A percentile compares a stretch with the other conserved stretches of the same genome.
Conservation (phyloP, 2,888 invertebrate species). For the Galerucella pusilla region DNA sequence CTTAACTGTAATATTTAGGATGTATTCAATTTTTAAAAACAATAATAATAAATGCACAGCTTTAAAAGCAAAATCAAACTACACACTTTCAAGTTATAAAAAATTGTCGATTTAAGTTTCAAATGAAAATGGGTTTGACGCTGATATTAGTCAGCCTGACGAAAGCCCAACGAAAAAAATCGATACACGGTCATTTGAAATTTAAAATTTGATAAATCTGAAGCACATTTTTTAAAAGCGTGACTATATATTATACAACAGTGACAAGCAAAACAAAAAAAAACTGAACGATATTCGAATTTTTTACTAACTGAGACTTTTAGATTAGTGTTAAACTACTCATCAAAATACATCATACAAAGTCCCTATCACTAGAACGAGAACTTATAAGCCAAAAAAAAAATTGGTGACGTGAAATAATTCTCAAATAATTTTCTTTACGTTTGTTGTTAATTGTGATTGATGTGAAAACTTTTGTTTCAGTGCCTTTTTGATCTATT, state of each 20-base stretch:
- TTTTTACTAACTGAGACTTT: conserved; percentile 51
- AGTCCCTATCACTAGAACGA: conserved; percentile 5
- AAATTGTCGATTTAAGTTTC: neutral
- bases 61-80: neutral
- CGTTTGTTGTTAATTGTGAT: neutral
- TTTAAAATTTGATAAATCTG: neutral
- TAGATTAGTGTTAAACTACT: conserved; percentile 48
- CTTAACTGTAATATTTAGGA: neutral
- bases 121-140: neutral
- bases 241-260: conserved; percentile 2
- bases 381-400: conserved; percentile 13
- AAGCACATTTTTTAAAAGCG: conserved; percentile 20
- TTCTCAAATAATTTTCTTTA: neutral
- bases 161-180: neutral
- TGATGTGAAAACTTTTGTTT: neutral
- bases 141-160: neutral
- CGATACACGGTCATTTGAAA: neutral
- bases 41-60: conserved; percentile 1
- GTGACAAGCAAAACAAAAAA: conserved; percentile 11
- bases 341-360: conserved; percentile 8
- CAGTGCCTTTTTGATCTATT: conserved; percentile 2
- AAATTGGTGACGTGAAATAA: conserved; percentile 14
- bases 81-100: neutral
- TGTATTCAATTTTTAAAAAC: neutral
- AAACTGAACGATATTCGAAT: conserved; percentile 30